A percentile compares a stretch with the other conserved stretches of the same genome.
Conservation (phyloP, 2,888 invertebrate genomes). For the Baronia brevicornis region DNA sequence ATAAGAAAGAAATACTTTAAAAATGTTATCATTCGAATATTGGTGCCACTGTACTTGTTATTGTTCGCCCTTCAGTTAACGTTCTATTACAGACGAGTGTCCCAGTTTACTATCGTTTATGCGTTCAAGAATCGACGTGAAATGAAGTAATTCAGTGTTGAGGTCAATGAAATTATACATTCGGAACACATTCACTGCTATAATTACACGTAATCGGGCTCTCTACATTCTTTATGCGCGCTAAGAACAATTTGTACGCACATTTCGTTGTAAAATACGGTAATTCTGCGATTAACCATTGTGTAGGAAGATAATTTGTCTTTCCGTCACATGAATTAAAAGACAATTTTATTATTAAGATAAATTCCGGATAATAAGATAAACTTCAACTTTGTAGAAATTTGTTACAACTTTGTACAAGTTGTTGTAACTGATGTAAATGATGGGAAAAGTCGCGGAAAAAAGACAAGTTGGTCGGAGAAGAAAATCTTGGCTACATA, state of each 20-base stretch:
- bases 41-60: constrained; percentile 10
- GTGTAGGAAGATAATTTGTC: constrained; percentile 30
- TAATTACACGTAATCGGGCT: constrained; percentile 9
- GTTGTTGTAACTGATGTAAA: too few species aligned
- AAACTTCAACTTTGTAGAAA: too few species aligned
- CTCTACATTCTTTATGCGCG: constrained; percentile 13
- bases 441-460: too few species aligned
- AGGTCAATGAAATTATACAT: constrained; percentile 9
- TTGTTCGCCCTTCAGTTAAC: constrained; percentile 12
- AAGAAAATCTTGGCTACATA: too few species aligned
- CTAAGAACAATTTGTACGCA: constrained; percentile 9
- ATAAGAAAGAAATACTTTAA: constrained; percentile 9
- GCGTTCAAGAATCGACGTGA: constrained; percentile 2
- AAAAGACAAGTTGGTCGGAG: too few species aligned
- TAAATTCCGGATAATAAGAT: too few species aligned
- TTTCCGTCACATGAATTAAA: constrained; percentile 24
- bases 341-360: constrained; percentile 22
- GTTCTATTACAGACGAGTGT: constrained; percentile 4
- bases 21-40: constrained; percentile 7
- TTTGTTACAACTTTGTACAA: too few species aligned
- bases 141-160: constrained; percentile 9
- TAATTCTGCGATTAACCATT: constrained; percentile 37
- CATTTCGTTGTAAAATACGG: constrained; percentile 21
- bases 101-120: constrained; percentile 8
- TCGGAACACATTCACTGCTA: constrained; percentile 6